Evolutionary conservation across 2,888 invertebrate species (phyloP), one percentile per base, ranked within the genome.

Genomic region (Xylota segnis): DNA sequence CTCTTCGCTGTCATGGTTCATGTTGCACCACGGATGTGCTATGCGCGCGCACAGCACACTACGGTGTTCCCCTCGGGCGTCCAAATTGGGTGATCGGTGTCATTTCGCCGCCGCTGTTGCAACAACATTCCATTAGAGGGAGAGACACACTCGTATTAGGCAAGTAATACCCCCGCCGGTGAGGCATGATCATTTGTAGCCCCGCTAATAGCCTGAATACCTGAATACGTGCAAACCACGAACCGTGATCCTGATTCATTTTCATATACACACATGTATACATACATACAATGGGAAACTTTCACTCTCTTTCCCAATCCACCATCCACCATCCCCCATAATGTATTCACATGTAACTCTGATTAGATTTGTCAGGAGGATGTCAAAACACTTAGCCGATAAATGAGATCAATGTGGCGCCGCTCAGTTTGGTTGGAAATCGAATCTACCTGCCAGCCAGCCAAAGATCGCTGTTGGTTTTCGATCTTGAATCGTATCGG

Each of bases 11-110:
- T 81, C 65, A 81, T 66, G 81, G 84, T 70, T 61, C 66, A 72
- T 87, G 86, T 76, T 76, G 76, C 66, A 83, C 68, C 86, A 65
- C 77, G 70, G 82, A 87, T 87, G 75, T 81, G 45, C 72, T 66
- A 54, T 71, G 59, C 52, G 27, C 45, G 59, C 52, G 27, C 45
- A n/a, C n/a, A 50, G 58, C 27, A 34, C 40, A 61, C 29, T 43
- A 59, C n/a, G 18, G 29, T 75, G 63, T 70, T 70, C 61, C 75
- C 65, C 75, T 65, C 76, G 71, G 76, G 54, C 59, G 45, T 40
- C 65, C 54, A 66, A 81, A 81, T 75, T 81, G 66, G 81, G 71
- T 72, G 81, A 81, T 86, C 76, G 76, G 75, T 82, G 76, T 76
- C 79, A 75, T 75, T 84, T 71, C 40, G 40, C 50, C 71, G 61